Base-by-base conservation (phyloP, 1,140 invertebrate species). In the Harpegnathos saltator region DNA sequence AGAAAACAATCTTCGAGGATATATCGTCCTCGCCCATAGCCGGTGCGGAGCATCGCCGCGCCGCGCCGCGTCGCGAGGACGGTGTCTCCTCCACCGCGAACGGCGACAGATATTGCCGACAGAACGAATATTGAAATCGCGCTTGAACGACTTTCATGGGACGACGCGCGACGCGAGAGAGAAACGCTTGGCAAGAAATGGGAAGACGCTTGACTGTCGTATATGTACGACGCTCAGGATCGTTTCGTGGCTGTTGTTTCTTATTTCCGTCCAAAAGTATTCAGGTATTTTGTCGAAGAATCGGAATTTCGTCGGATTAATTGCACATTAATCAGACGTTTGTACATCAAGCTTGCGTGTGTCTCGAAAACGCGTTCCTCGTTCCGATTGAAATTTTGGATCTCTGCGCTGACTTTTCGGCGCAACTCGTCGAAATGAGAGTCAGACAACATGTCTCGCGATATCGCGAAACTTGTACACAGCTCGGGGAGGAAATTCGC, bases 1-100 rank as follows among this genome's bases (percentile, higher is more conserved):
- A 94, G 93, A 94, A 94, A 94, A 94, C 94, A 94, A 94, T 94
- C 93, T 94, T 94, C 92, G 92, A 91, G 90, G 92, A 94, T 93
- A 92, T 94, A 94, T 94, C 91, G 93, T 87, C 92, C 86, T 86
- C 75, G 90, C 88, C 78, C 72, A 83, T 61, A 56, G 66, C 24
- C 24, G 71, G 59, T 19, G 61, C 80, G 52, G 52, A 29, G 58
- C 22, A n/a, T n/a, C n/a, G n/a, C n/a, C 48, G 52, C 50, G 50
- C 19, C 17, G n/a, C 22, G 9, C n/a, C 48, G 52, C 50, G 50
- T 29, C 17, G n/a, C 22, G 9, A 38, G 15, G 48, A 14, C 38
- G 52, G 11, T 33, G 19, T 62, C 58, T 80, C 52, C 58, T 58
- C 48, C 17, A 52, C 17, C 33, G 24, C 24, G 22, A 73, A 87